Evolutionary conservation across 2,113 vertebrate species (phyloP).

Genomic region (Hemiscyllium ocellatum): DNA sequence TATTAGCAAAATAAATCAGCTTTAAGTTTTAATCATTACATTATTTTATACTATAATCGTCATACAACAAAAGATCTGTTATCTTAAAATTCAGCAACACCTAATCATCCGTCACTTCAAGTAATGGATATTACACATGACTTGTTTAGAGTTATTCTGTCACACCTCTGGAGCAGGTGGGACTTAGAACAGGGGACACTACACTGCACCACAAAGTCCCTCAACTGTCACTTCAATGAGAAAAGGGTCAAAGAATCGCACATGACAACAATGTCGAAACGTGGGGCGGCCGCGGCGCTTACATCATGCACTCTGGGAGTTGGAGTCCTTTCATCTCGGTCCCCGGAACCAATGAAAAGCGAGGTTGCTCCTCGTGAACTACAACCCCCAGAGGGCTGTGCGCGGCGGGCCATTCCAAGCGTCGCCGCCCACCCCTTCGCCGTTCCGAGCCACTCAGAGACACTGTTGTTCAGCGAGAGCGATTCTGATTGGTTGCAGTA

Average conservation of each 20-base stretch:
- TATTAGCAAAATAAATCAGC: neutral
- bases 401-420: rapidly evolving
- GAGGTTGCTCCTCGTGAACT: neutral
- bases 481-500: neutral
- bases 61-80: neutral
- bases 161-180: no score
- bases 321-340: neutral
- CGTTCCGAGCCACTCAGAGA: neutral
- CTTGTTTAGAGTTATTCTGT: no score
- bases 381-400: neutral
- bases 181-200: no score
- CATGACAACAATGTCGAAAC: constrained; percentile 19
- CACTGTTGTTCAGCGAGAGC: no score
- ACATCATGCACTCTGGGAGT: neutral
- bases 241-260: neutral
- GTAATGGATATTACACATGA: no score
- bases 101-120: neutral
- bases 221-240: neutral
- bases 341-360: no score
- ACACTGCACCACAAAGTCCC: no score
- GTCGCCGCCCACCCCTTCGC: rapidly evolving
- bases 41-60: neutral
- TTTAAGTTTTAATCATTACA: neutral
- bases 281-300: no score
- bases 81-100: neutral